Base-by-base conservation (phyloP, 2,888 invertebrate species). In the Eupithecia vulgata region DNA sequence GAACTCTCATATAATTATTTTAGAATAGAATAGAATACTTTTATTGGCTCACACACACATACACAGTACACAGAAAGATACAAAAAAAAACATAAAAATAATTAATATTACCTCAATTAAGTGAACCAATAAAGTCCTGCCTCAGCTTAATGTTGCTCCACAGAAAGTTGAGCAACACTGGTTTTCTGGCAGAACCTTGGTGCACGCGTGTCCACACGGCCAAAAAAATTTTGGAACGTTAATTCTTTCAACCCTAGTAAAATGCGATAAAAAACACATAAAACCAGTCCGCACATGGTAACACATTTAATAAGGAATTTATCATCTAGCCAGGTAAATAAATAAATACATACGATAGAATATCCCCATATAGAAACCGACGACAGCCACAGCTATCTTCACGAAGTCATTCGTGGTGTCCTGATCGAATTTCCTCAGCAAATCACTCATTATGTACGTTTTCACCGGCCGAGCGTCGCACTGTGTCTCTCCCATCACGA, bases 391-490 rank as follows among this genome's bases (percentile, higher is more conserved):
- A 5, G 87, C 86, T 34, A 92, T 81, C 79, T 93, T 90, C 48
- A 91, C 89, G 75, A 90, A 85, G 82, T 93, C 93, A 79, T 90
- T 91, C 30, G 88, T 89, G 1, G 88, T 87, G 57, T 92, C 91
- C 64, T 88, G 84, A 80, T 93, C 89, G 65, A 93, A 90, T 79
- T 89, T 93, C 83, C 91, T 92, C 84, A 93, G 84, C 67, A 93
- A 78, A 82, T 93, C 93, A 90, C 94, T 94, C 94, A 94, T 94
- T 85, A 93, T 93, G 91, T 89, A 92, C 77, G 90, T 88, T 85
- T 91, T 93, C 80, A 90, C 88, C 68, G 88, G 87, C 78, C 90
- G 80, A 75, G 90, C 89, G 77, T 83, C 88, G 77, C 93, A 94
- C 91, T 92, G 90, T 82, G 81, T 88, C 83, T 94, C 90, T 77